phyloP scores from a whole-genome alignment of 2,113 vertebrate species.

The Quiscalus mexicanus region DNA sequence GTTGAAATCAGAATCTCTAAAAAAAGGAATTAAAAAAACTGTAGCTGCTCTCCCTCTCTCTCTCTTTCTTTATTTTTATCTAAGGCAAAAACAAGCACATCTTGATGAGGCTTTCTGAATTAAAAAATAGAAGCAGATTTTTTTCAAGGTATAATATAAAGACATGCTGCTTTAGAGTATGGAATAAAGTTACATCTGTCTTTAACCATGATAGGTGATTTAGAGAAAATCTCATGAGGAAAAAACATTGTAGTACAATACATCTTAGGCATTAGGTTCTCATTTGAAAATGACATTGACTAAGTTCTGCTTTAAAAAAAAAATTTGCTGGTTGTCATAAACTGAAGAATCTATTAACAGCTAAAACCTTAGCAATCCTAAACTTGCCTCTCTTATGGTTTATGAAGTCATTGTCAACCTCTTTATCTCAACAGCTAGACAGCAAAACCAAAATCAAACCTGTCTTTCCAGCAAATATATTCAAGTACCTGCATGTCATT shows the following conservation, averaged over 20 bases:
- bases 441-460: not conserved
- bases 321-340: not conserved
- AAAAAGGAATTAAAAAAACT: conserved; percentile 18
- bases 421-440: not conserved
- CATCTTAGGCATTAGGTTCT: not conserved
- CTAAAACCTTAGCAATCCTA: not conserved
- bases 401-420: not conserved
- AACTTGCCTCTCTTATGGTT: not conserved
- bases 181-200: not conserved
- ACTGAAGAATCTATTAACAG: conserved; percentile 19
- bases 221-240: not conserved
- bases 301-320: not conserved
- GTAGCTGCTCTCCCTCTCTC: not conserved
- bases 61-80: not conserved
- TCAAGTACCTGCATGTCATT: not conserved
- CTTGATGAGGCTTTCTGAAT: not conserved
- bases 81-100: conserved; percentile 3
- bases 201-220: not conserved
- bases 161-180: not conserved
- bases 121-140: not conserved
- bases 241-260: not conserved
- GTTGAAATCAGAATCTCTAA: conserved; percentile 51
- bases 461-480: not conserved
- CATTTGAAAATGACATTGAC: not conserved
- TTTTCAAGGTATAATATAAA: conserved; percentile 5